phyloP scores from a whole-genome alignment of 2,888 invertebrate species.

The Patella depressa region DNA sequence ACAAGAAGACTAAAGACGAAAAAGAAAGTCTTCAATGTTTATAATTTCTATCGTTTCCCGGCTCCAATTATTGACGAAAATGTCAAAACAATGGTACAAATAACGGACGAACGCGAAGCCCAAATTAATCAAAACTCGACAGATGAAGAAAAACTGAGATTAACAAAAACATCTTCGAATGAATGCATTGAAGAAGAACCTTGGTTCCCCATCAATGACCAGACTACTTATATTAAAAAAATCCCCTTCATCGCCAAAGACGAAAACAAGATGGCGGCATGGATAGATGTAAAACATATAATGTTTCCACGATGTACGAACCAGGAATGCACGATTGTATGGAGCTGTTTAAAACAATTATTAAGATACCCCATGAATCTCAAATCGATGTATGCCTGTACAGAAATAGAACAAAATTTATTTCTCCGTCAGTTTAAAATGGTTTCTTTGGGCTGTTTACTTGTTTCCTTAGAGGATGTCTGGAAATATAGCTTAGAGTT shows the following conservation, averaged over 20 bases:
- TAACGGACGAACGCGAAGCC: background rate
- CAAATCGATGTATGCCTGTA: background rate
- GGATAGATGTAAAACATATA: background rate
- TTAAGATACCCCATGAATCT: background rate
- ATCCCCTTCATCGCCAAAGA: background rate
- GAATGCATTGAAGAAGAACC: background rate
- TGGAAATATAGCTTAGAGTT: background rate
- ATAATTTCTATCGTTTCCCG: too few species aligned
- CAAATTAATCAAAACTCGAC: background rate
- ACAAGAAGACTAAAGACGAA: too few species aligned
- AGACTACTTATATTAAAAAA: background rate
- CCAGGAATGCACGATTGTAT: background rate
- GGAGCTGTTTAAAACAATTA: background rate
- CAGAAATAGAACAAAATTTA: constrained; percentile 1
- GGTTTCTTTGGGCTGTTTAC: background rate
- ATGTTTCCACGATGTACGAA: background rate
- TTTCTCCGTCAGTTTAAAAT: background rate
- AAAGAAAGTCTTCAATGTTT: too few species aligned
- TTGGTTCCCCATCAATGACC: background rate
- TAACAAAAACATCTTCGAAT: background rate
- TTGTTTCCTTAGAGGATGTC: background rate
- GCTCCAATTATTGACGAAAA: background rate
- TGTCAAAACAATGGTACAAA: background rate
- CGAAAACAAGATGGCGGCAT: background rate
- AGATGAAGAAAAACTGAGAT: background rate